Base-by-base conservation (phyloP, 2,888 invertebrate species). In the Penaeus monodon region DNA sequence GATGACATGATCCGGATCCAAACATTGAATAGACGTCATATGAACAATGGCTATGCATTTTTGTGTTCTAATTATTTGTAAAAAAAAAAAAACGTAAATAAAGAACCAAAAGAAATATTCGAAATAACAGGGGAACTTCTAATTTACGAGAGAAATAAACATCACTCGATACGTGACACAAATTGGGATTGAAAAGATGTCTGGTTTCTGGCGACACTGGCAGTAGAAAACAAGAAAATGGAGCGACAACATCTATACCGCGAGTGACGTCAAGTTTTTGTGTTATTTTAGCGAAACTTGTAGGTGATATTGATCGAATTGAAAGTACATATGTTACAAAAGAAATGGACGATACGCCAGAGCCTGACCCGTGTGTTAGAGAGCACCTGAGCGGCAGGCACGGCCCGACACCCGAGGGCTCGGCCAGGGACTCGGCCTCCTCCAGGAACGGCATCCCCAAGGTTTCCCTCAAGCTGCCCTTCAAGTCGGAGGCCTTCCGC, bases 191-290 rank as follows among this genome's bases (percentile, higher is more conserved):
- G 70, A 70, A 70, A 33, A 70, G 20, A 70, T 24, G 57, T 57
- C 1, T 17, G 17, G 57, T 57, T 57, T 57, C 57, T 57, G 57
- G 57, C 57, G 57, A 57, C 12, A 20, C 77, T 38, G 20, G n/a
- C 86, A 87, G 86, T 87, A 44, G 57, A 87, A 57, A 78, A 83
- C 74, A 87, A 73, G 70, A 83, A 64, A 79, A 87, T 83, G 86
- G 79, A 64, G 78, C 49, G 82, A n/a, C 74, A 82, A 57, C 29
- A 68, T 33, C 24, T 86, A 8, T 27, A 22, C 22, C 20, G n/a
- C 44, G 29, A 33, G 44, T 74, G 63, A 63, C 73, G 57, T 65
- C 80, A 24, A 7, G 22, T 24, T 29, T 10, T 20, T 84, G 57
- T 66, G 64, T 84, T 66, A 77, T 63, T 27, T 64, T 66, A 57